Conservation (phyloP, 2,113 vertebrate genomes). For the Naja naja region DNA sequence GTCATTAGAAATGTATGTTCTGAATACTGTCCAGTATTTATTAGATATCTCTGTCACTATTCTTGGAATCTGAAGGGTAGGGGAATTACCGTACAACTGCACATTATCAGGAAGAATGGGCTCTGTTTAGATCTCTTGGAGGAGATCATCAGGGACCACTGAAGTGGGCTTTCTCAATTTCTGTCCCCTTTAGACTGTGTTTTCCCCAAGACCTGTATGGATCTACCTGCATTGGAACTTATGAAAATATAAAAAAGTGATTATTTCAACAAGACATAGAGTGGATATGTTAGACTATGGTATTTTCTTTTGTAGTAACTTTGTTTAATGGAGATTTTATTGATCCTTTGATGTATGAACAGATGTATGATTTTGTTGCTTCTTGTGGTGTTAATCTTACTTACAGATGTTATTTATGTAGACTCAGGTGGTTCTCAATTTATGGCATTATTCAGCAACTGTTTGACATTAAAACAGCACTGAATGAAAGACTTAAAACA, state of each 20-base stretch:
- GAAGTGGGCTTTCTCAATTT: background rate
- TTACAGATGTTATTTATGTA: background rate
- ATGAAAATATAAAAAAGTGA: background rate
- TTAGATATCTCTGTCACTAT: background rate
- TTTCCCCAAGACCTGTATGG: background rate
- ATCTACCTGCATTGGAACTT: background rate
- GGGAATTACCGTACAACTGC: background rate
- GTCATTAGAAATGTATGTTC: background rate
- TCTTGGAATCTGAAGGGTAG: background rate
- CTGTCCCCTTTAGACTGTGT: background rate
- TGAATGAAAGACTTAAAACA: too few relatives aligned
- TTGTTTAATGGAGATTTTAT: background rate
- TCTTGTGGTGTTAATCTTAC: background rate
- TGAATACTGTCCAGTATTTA: background rate
- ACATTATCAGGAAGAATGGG: background rate
- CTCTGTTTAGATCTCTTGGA: background rate
- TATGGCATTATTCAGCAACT: too few relatives aligned
- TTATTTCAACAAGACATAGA: background rate
- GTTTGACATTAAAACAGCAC: too few relatives aligned
- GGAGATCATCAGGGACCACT: background rate
- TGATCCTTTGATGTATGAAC: background rate
- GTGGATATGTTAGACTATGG: background rate
- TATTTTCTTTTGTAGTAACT: background rate
- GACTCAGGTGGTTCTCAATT: background rate
- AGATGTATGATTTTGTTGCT: background rate